Percentiles rank a stretch among this genome's conserved stretches.
These are phyloP conservation scores for Lepilemur septentrionalis DNA, from an alignment of 2,797 vertebrate species.

Conservation along the genomic window DNA sequence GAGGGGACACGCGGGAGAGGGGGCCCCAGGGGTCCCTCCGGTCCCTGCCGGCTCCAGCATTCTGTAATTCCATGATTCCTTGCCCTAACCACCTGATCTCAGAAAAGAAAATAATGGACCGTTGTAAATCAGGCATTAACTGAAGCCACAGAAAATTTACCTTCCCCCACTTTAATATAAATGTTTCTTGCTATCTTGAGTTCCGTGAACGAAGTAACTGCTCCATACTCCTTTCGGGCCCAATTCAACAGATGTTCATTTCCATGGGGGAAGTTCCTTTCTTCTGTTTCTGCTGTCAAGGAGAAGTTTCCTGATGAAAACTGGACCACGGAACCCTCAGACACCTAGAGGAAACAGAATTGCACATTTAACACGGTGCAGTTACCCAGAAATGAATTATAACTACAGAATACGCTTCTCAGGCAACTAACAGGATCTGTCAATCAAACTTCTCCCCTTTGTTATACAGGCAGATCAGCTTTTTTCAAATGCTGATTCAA, in stretches of 20 bases:
- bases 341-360: slow-evolving; percentile 87
- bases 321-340: slow-evolving; percentile 89
- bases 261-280: slow-evolving; percentile 89
- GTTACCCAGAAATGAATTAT: background rate
- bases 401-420: background rate
- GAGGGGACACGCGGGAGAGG: rapidly evolving
- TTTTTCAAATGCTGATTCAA: slow-evolving; percentile 6
- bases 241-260: slow-evolving; percentile 94
- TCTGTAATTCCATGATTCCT: background rate
- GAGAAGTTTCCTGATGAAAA: slow-evolving; percentile 92
- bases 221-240: slow-evolving; percentile 92
- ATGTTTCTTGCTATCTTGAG: slow-evolving; percentile 94
- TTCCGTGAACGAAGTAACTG: slow-evolving; percentile 98
- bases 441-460: background rate
- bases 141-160: slow-evolving; percentile 82
- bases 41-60: background rate
- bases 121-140: slow-evolving; percentile 12
- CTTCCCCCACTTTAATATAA: slow-evolving; percentile 99
- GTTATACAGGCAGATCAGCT: background rate
- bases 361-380: slow-evolving; percentile 43
- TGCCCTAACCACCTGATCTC: slow-evolving; percentile 19
- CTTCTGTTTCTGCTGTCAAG: slow-evolving; percentile 85
- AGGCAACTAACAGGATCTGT: background rate
- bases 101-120: background rate
- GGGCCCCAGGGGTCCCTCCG: background rate